Percentiles rank a stretch among this genome's conserved stretches.
Conservation (phyloP, 2,797 vertebrate species). For the Parauchenoglanis ngamensis region DNA sequence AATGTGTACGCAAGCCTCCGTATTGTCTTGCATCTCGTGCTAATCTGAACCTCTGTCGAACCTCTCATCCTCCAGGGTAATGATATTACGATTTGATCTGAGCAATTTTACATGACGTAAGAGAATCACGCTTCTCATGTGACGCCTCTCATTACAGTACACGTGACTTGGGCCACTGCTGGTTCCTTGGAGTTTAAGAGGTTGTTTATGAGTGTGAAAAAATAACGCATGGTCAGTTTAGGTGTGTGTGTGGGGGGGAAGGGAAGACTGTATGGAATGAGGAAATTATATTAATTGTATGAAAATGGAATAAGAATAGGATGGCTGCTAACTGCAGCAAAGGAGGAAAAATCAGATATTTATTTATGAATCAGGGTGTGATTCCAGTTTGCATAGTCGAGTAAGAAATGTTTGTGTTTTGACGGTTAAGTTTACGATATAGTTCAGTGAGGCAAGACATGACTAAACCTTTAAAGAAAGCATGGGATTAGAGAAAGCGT, state of each 20-base stretch:
- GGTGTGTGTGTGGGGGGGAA: conserved; percentile 21
- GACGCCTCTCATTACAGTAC: background rate
- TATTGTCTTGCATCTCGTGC: background rate
- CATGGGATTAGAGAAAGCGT: background rate
- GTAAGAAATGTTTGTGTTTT: no score
- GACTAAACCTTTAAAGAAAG: no score
- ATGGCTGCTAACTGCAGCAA: no score
- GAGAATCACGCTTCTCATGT: background rate
- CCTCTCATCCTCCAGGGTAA: background rate
- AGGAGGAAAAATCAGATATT: no score
- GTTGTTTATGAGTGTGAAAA: background rate
- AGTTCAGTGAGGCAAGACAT: no score
- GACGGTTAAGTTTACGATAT: no score
- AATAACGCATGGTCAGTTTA: no score
- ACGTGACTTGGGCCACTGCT: background rate
- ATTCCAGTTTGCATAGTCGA: no score
- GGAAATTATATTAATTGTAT: no score
- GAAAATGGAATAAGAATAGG: background rate
- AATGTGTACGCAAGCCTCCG: background rate
- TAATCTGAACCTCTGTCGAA: background rate
- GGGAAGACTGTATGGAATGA: conserved; percentile 23
- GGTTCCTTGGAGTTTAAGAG: conserved; percentile 10
- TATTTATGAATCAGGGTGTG: no score
- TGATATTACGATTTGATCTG: background rate
- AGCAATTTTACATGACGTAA: background rate